These are phyloP conservation scores for Silurus asotus DNA, from an alignment of 2,113 vertebrate species.

Conservation along the genomic window DNA sequence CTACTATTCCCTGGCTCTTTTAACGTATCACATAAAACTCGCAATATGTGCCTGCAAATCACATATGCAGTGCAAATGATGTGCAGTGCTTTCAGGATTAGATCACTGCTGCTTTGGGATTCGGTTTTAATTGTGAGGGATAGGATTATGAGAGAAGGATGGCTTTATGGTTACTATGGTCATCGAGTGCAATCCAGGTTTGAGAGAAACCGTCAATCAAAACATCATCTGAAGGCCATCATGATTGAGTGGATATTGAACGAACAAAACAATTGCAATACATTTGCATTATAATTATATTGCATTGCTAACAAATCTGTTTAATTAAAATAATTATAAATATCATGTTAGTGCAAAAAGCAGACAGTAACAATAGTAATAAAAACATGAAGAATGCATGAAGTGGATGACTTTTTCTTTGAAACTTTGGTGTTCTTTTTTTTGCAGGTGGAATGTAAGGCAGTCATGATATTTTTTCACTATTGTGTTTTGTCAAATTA, in stretches of 20 bases:
- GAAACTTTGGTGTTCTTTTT: background rate
- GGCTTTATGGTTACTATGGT: background rate
- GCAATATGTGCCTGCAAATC: background rate
- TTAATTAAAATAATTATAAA: background rate
- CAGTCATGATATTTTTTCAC: constrained; percentile 97
- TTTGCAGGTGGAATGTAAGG: constrained; percentile 89
- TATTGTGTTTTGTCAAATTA: constrained; percentile 99
- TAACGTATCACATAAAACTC: background rate
- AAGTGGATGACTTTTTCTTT: background rate
- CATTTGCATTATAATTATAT: background rate
- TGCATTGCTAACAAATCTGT: background rate
- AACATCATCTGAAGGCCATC: background rate
- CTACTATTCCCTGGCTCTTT: background rate
- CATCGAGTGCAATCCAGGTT: background rate
- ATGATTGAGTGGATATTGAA: background rate
- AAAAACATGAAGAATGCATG: background rate
- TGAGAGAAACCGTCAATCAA: background rate
- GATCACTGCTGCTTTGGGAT: background rate
- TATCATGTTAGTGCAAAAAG: background rate
- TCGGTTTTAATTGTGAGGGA: background rate
- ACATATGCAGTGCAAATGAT: background rate
- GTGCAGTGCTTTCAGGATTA: background rate
- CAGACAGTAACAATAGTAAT: background rate
- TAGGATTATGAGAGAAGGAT: background rate
- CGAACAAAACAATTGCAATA: background rate